Conservation (phyloP, 1,140 invertebrate species). For the Drosophila guanche region DNA sequence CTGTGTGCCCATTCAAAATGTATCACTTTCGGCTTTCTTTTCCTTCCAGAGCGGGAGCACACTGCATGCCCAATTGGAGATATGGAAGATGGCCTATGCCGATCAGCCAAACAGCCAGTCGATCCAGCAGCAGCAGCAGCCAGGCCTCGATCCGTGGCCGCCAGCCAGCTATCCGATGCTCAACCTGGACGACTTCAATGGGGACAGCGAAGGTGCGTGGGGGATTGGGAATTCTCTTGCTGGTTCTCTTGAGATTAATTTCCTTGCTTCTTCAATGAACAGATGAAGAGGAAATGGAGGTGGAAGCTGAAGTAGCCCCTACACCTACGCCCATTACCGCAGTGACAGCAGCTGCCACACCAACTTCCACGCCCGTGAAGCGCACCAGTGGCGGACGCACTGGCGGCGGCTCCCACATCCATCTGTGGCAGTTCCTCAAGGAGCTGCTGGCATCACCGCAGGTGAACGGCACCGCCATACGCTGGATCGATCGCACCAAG, state of each 20-base stretch:
- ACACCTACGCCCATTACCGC: conserved; percentile 21
- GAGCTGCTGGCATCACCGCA: conserved; percentile 95
- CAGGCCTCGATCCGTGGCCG: conserved; percentile 45
- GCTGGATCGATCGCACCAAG: conserved; percentile 96
- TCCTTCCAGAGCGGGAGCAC: conserved; percentile 90
- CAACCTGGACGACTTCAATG: conserved; percentile 51
- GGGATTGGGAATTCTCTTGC: conserved; percentile 5
- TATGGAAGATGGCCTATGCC: conserved; percentile 91
- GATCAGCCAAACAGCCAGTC: conserved; percentile 59
- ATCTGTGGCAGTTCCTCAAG: conserved; percentile 99
- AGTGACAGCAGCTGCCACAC: conserved; percentile 13
- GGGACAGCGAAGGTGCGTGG: conserved; percentile 65
- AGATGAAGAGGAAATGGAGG: conserved; percentile 86
- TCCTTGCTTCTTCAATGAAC: conserved; percentile 41
- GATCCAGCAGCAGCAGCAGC: conserved; percentile 31
- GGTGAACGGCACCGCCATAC: conserved; percentile 95
- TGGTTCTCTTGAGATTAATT: background rate
- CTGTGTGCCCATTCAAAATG: conserved; percentile 58
- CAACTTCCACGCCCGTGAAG: conserved; percentile 51
- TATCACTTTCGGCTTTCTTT: conserved; percentile 69
- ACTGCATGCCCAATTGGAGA: conserved; percentile 94
- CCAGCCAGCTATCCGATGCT: conserved; percentile 37
- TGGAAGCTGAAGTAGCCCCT: conserved; percentile 9
- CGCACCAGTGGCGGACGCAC: conserved; percentile 81
- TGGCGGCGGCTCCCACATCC: conserved; percentile 93